Conservation (phyloP, 2,113 vertebrate genomes). For the Leuciscus idus region DNA sequence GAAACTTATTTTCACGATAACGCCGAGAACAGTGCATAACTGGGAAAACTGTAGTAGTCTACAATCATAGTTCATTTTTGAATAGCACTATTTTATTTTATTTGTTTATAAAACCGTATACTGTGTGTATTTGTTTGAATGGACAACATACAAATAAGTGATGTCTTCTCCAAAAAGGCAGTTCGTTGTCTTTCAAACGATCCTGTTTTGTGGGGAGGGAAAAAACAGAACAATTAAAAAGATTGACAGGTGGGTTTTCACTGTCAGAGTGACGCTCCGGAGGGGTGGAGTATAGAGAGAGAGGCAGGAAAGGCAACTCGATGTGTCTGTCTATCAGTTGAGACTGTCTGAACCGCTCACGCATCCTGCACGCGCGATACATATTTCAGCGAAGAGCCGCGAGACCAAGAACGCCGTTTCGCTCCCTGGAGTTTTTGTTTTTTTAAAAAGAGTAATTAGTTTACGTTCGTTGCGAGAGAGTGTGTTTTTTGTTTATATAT, state of each 20-base stretch:
- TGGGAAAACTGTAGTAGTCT: not conserved
- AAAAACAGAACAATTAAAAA: conserved; percentile 91
- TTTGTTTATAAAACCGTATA: not conserved
- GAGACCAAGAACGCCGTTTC: conserved; percentile 75
- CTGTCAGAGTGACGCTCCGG: conserved; percentile 99
- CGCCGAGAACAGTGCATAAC: not conserved
- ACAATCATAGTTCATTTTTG: not conserved
- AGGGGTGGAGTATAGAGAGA: conserved; percentile 95
- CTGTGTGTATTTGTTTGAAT: not conserved
- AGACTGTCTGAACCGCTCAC: conserved; percentile 95
- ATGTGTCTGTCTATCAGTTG: conserved; percentile 99
- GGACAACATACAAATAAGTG: conserved; percentile 18
- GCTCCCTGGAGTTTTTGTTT: conserved; percentile 85
- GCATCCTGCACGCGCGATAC: conserved; percentile 88
- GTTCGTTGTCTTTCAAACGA: conserved; percentile 33
- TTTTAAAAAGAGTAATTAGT: conserved; percentile 71
- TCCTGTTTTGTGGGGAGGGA: conserved; percentile 43
- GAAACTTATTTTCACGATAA: conserved; percentile 13
- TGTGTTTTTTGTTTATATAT: conserved; percentile 75
- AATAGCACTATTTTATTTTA: not conserved
- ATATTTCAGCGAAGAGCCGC: conserved; percentile 83
- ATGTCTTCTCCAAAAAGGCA: conserved; percentile 28
- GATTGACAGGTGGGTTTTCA: conserved; percentile 99
- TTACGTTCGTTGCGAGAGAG: conserved; percentile 82
- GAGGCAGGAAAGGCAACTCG: conserved; percentile 93